Base-by-base conservation (phyloP, 2,797 vertebrate genomes). In the Melopsittacus undulatus region DNA sequence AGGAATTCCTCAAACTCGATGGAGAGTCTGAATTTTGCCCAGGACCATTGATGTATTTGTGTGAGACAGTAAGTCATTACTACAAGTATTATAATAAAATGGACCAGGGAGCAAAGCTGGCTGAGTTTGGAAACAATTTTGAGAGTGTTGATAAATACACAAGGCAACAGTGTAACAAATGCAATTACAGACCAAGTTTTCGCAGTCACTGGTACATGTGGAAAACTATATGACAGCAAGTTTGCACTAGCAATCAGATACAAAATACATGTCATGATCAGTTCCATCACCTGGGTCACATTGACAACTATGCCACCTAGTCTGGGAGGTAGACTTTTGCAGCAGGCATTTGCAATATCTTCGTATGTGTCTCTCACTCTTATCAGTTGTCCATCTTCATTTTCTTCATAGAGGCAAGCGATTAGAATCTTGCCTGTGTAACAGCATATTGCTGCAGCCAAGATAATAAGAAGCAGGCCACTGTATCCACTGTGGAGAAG, bases 101-200 rank as follows among this genome's bases (percentile, higher is more conserved):
- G 98, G 66, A 98, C 98, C 90, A 99, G 89, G 32, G 98, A 98
- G 94, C 98, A 98, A 89, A 99, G 98, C 89, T 98, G 96, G 88
- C 98, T 98, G 93, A 98, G 97, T 8, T 96, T 98, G 61, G 97
- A 98, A 89, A 98, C 98, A 77, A 97, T 97, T 94, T 98, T 98
- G 91, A 98, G 98, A 90, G 98, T 98, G 90, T 98, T 97, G 74
- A 98, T 98, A 94, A 98, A 97, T 77, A 98, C 85, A 86, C 97
- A 98, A 84, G 98, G 98, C 97, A 98, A 84, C 46, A 98, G 94
- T 57, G 97, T 97, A 90, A 98, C 66, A 97, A 98, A 97, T 38
- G 96, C 97, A 81, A 98, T 85, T 68, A 97, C 85, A 21, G 98
- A 98, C 92, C 98, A 99, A 57, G 86, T 96, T 74, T 97, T 97